Conservation (phyloP, 2,888 invertebrate genomes). For the Serripes groenlandicus region DNA sequence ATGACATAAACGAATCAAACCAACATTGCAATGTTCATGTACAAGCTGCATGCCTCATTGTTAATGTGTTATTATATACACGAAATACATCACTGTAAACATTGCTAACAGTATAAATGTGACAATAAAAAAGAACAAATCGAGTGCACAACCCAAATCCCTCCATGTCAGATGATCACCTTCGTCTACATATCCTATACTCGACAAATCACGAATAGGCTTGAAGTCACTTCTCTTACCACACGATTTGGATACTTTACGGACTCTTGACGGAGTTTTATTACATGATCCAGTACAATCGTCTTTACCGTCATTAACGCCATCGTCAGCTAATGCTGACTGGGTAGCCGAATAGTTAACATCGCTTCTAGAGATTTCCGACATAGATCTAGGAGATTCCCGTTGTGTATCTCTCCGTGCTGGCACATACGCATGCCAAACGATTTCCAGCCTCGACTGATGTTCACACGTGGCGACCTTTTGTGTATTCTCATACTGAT, state of each 20-base stretch:
- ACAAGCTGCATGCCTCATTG: not conserved
- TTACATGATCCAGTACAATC: not conserved
- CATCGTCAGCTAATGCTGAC: not conserved
- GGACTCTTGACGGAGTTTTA: not conserved
- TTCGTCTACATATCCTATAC: not conserved
- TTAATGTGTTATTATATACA: not conserved
- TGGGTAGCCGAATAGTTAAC: not conserved
- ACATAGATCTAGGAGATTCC: not conserved
- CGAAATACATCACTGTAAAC: not conserved
- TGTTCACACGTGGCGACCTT: not conserved
- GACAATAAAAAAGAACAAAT: not conserved
- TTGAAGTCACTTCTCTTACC: no score
- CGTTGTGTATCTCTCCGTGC: no score
- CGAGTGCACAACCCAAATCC: not conserved
- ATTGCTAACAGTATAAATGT: not conserved
- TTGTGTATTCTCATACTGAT: not conserved
- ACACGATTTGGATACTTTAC: not conserved
- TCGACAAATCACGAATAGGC: no score
- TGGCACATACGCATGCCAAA: no score
- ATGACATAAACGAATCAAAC: no score
- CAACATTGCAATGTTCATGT: no score
- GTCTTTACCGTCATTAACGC: not conserved
- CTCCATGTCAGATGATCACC: not conserved
- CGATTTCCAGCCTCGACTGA: not conserved
- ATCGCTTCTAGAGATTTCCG: not conserved